These are phyloP conservation scores for Dynastes tityus DNA, from an alignment of 2,888 invertebrate genomes.

Conservation along the genomic window DNA sequence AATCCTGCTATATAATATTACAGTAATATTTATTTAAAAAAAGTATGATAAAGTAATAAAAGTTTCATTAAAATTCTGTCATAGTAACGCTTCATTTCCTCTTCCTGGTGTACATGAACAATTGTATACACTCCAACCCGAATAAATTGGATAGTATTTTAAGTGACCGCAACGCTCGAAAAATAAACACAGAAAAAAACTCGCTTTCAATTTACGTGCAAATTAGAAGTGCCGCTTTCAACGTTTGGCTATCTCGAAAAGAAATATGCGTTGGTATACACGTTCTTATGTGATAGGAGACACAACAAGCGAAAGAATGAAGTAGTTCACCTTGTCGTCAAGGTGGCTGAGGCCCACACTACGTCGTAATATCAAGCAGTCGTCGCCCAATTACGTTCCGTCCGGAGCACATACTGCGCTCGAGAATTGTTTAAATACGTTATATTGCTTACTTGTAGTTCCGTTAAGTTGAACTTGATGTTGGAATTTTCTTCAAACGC, in stretches of 20 bases:
- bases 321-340: conserved; percentile 63
- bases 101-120: conserved; percentile 32
- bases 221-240: conserved; percentile 27
- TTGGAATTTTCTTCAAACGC: conserved; percentile 9
- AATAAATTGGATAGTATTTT: conserved; percentile 24
- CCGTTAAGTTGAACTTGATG: conserved; percentile 15
- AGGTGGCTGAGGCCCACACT: conserved; percentile 57
- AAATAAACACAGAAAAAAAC: conserved; percentile 12
- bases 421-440: conserved; percentile 22
- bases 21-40: too few species aligned
- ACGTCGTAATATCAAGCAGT: conserved; percentile 19
- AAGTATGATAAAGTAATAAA: conserved; percentile 18
- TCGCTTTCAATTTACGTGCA: conserved; percentile 35
- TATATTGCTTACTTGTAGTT: conserved; percentile 6
- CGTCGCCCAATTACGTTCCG: conserved; percentile 22
- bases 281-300: conserved; percentile 41
- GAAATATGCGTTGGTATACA: conserved; percentile 28
- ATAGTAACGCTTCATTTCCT: conserved; percentile 36
- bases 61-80: conserved; percentile 40
- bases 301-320: conserved; percentile 52
- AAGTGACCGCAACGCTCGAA: conserved; percentile 15
- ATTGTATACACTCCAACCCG: conserved; percentile 11
- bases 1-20: not conserved
- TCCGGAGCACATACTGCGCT: conserved; percentile 18
- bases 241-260: conserved; percentile 26